These are phyloP conservation scores for Cyrtorhinus lividipennis DNA, from an alignment of 1,140 invertebrate species.

Conservation along the genomic window DNA sequence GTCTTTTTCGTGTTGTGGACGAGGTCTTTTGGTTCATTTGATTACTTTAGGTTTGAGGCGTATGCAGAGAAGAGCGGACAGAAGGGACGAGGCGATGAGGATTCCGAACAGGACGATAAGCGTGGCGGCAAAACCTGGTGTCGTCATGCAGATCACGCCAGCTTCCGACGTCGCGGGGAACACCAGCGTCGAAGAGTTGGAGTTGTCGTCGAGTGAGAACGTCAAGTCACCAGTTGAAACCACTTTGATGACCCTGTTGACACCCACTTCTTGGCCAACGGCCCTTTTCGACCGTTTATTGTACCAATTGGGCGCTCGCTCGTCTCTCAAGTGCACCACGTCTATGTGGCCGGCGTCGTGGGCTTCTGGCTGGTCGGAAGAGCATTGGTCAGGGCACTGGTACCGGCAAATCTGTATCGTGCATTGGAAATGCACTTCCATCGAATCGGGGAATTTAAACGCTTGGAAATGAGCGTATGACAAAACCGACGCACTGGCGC, in stretches of 20 bases:
- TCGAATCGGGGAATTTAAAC: conserved; percentile 92
- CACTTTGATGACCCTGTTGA: conserved; percentile 76
- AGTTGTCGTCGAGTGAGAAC: conserved; percentile 63
- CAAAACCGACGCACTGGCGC: conserved; percentile 80
- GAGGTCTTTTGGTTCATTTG: conserved; percentile 26
- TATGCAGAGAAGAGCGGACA: conserved; percentile 70
- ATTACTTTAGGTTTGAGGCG: conserved; percentile 40
- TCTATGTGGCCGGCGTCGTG: conserved; percentile 34
- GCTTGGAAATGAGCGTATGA: conserved; percentile 87
- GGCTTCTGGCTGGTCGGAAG: conserved; percentile 46
- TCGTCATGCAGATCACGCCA: conserved; percentile 79
- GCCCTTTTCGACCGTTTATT: conserved; percentile 35
- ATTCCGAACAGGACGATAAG: conserved; percentile 64
- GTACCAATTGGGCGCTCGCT: conserved; percentile 36
- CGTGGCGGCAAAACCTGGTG: conserved; percentile 71
- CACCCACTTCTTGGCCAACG: conserved; percentile 76
- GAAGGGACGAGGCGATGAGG: conserved; percentile 62
- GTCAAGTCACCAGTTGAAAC: conserved; percentile 87
- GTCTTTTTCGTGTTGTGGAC: not conserved
- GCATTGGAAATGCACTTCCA: conserved; percentile 95
- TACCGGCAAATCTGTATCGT: conserved; percentile 89
- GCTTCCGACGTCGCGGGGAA: conserved; percentile 53
- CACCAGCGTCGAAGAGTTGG: conserved; percentile 47
- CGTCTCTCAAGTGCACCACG: conserved; percentile 42
- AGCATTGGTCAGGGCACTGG: conserved; percentile 82